phyloP scores from a whole-genome alignment of 2,888 invertebrate species.

The Blastobasis lacticolella region DNA sequence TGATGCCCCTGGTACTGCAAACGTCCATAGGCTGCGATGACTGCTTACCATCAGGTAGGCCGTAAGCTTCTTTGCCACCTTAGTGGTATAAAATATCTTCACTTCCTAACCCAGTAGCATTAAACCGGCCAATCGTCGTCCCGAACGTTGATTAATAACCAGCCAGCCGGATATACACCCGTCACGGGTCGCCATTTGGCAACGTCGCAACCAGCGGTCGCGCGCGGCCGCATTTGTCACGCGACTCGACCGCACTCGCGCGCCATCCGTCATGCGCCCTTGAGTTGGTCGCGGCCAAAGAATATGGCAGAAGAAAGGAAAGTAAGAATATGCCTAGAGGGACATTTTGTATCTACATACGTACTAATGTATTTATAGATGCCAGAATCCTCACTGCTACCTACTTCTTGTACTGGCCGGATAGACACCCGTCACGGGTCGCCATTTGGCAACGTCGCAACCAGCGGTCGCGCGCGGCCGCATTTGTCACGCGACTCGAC shows the following conservation, averaged over 20 bases:
- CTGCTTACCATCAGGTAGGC: no score
- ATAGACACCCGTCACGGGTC: constrained; percentile 9
- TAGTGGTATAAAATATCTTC: no score
- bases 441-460: constrained; percentile 9
- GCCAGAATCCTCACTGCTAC: no score
- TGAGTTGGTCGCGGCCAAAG: constrained; percentile 36
- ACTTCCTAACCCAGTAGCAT: neutral
- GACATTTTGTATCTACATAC: no score
- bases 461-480: constrained; percentile 24
- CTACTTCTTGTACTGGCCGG: no score
- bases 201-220: constrained; percentile 6
- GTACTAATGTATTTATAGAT: no score
- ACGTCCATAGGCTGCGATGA: no score
- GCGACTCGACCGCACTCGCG: constrained; percentile 54
- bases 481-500: constrained; percentile 63
- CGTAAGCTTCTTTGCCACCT: no score
- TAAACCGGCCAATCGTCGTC: neutral
- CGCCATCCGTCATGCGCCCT: constrained; percentile 56
- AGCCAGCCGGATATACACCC: constrained; percentile 7
- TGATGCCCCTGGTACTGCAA: no score
- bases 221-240: constrained; percentile 55
- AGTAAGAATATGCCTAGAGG: no score
- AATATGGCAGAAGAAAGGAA: constrained; percentile 4
- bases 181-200: constrained; percentile 10
- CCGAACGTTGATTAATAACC: constrained; percentile 9